These are phyloP conservation scores for Ophion ventricosus DNA, from an alignment of 2,888 invertebrate genomes.

Conservation along the genomic window DNA sequence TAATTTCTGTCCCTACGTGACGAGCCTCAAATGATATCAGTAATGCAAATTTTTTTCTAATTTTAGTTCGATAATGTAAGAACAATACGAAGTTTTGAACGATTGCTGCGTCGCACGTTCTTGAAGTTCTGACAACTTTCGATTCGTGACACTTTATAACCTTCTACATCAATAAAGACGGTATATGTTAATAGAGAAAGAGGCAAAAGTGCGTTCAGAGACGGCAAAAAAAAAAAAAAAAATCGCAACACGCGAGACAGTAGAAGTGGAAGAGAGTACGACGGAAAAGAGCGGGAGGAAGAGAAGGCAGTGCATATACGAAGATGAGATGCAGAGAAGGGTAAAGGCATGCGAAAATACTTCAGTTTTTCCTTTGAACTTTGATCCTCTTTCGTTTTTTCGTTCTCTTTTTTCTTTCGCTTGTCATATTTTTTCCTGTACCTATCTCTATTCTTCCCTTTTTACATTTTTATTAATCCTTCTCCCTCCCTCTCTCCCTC, in stretches of 20 bases:
- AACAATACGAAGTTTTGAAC: no score
- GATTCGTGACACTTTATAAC: not conserved
- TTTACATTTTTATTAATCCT: not conserved
- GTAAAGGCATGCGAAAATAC: conserved; percentile 18
- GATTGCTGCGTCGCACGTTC: not conserved
- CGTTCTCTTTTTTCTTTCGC: not conserved
- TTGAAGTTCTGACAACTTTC: not conserved
- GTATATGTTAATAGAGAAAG: conserved; percentile 42
- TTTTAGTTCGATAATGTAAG: no score
- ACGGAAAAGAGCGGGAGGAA: not conserved
- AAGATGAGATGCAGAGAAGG: conserved; percentile 12
- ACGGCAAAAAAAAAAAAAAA: conserved; percentile 2
- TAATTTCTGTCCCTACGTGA: no score
- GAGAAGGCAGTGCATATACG: conserved; percentile 12
- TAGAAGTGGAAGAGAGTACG: no score
- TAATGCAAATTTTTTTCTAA: no score
- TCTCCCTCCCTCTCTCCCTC: not conserved
- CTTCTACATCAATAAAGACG: not conserved
- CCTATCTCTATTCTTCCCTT: not conserved
- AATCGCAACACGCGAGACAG: not conserved
- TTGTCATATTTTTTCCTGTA: not conserved
- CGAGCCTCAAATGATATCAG: no score
- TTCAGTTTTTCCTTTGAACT: conserved; percentile 62
- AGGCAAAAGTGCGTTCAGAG: not conserved
- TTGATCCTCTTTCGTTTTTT: conserved; percentile 44